Percentiles rank a stretch among this genome's conserved stretches.
These are phyloP conservation scores for Drepana falcataria DNA, from an alignment of 2,888 invertebrate species.

Conservation along the genomic window DNA sequence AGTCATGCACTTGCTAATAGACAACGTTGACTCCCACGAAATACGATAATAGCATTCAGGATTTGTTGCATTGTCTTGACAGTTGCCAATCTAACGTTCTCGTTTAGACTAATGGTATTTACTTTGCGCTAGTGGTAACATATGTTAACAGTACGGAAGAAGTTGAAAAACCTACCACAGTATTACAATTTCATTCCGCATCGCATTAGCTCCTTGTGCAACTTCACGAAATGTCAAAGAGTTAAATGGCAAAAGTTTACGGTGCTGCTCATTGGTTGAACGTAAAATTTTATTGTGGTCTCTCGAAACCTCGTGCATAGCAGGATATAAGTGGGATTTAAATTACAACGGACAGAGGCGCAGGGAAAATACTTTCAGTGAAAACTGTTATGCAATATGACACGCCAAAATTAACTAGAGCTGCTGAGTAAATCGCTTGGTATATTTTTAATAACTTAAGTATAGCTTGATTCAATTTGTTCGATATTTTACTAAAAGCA, in stretches of 20 bases:
- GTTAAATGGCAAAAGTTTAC: slow-evolving; percentile 49
- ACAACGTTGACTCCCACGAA: slow-evolving; percentile 13
- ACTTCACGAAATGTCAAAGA: slow-evolving; percentile 44
- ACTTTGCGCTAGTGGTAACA: slow-evolving; percentile 24
- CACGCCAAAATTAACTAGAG: too few species aligned
- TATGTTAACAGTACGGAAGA: slow-evolving; percentile 22
- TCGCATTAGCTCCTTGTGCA: slow-evolving; percentile 36
- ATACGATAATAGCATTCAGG: slow-evolving; percentile 12
- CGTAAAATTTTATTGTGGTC: slow-evolving; percentile 30
- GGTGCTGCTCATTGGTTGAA: slow-evolving; percentile 28
- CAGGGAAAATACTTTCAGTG: slow-evolving; percentile 23
- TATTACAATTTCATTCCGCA: slow-evolving; percentile 20
- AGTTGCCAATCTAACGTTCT: slow-evolving; percentile 17
- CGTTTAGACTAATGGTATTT: slow-evolving; percentile 19
- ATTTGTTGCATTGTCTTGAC: slow-evolving; percentile 13
- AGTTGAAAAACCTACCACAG: slow-evolving; percentile 30
- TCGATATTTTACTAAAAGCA: too few species aligned
- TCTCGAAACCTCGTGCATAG: slow-evolving; percentile 14
- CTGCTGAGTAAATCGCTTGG: too few species aligned
- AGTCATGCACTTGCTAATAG: slow-evolving; percentile 16
- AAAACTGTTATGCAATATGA: too few species aligned
- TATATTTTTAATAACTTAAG: too few species aligned
- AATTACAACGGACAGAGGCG: slow-evolving; percentile 19
- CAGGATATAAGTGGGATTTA: slow-evolving; percentile 19
- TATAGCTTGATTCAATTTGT: too few species aligned